A percentile compares a stretch with the other conserved stretches of the same genome.
Evolutionary conservation across 2,113 vertebrate genomes (phyloP).

Genomic region (Alosa alosa): DNA sequence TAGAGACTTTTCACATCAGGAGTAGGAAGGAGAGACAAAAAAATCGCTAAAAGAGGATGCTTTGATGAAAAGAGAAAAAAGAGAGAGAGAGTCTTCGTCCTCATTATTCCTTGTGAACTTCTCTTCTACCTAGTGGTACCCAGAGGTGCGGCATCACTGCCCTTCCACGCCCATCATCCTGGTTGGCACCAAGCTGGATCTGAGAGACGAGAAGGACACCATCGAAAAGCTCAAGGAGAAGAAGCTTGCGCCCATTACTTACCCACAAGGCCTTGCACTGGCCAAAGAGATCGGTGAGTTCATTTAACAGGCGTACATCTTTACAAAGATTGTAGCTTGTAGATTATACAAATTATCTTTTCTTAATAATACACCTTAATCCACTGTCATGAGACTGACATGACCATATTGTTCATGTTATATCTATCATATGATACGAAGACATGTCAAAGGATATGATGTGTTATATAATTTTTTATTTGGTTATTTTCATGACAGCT

Average conservation of each 20-base stretch:
- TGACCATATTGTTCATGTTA: background rate
- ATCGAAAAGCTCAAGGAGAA: conserved; percentile 98
- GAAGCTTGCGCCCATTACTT: conserved; percentile 94
- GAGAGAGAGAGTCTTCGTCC: background rate
- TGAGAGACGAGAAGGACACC: conserved; percentile 95
- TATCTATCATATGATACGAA: background rate
- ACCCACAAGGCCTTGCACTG: conserved; percentile 94
- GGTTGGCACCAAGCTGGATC: conserved; percentile 93
- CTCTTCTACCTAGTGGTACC: conserved; percentile 82
- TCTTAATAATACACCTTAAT: background rate
- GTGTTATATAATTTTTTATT: background rate
- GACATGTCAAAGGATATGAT: background rate
- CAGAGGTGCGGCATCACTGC: conserved; percentile 94
- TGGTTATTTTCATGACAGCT: background rate
- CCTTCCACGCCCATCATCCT: conserved; percentile 97
- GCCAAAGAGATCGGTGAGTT: conserved; percentile 91
- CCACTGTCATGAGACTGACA: background rate
- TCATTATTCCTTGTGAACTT: background rate
- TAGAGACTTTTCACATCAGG: background rate
- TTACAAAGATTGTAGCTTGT: background rate
- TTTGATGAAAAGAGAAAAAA: background rate
- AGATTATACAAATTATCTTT: background rate
- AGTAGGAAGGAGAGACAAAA: background rate
- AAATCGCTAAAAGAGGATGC: background rate
- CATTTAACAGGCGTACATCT: background rate